Conservation (phyloP, 2,888 invertebrate species). For the Pandemis cinnamomeana region DNA sequence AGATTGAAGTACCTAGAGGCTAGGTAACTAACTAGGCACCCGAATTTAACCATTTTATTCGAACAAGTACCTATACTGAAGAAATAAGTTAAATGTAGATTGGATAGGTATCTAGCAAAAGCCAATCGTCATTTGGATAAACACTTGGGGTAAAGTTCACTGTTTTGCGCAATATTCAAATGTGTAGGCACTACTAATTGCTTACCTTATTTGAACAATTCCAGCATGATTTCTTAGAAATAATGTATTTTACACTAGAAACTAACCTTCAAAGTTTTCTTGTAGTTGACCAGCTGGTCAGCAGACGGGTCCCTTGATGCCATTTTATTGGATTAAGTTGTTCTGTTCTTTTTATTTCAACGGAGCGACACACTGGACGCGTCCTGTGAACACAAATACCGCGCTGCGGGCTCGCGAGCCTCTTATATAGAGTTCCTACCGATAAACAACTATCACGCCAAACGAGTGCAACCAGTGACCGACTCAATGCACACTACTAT, state of each 20-base stretch:
- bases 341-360: background rate
- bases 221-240: background rate
- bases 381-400: slow-evolving; percentile 66
- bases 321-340: slow-evolving; percentile 54
- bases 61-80: background rate
- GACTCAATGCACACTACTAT: slow-evolving; percentile 34
- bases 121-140: background rate
- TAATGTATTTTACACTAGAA: slow-evolving; percentile 1
- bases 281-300: slow-evolving; percentile 86
- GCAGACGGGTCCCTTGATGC: slow-evolving; percentile 85
- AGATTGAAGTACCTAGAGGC: background rate
- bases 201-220: background rate
- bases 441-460: slow-evolving; percentile 70
- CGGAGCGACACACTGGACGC: slow-evolving; percentile 69
- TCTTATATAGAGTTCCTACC: slow-evolving; percentile 69
- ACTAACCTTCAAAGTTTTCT: slow-evolving; percentile 85
- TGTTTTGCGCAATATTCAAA: slow-evolving; percentile 13
- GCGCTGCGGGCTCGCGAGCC: slow-evolving; percentile 48
- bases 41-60: background rate
- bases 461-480: slow-evolving; percentile 56
- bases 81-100: background rate
- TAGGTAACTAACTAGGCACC: background rate
- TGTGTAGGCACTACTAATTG: background rate
- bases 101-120: background rate
- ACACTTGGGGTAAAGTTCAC: slow-evolving; percentile 9